These are phyloP conservation scores for Acanthurus tractus DNA, from an alignment of 2,797 vertebrate genomes.

Conservation along the genomic window DNA sequence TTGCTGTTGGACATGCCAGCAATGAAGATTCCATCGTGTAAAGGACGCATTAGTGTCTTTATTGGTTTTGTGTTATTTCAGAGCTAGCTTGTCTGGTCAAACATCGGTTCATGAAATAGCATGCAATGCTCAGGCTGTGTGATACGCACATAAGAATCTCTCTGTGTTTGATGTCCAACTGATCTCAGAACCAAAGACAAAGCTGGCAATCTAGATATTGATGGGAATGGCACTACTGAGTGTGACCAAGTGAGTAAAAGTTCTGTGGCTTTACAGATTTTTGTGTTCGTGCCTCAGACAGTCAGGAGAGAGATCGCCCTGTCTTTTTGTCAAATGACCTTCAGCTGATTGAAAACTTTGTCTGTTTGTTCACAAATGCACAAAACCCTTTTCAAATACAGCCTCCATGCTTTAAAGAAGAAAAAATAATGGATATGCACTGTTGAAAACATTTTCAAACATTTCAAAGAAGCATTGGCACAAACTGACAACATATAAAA, in stretches of 20 bases:
- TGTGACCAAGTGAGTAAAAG: background rate
- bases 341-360: background rate
- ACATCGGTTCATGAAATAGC: background rate
- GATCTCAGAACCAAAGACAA: no score
- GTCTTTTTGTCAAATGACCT: background rate
- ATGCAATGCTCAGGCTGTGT: background rate
- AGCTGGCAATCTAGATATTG: background rate
- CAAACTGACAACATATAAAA: background rate
- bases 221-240: background rate
- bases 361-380: background rate
- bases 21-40: background rate
- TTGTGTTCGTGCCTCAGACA: background rate
- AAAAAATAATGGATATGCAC: background rate
- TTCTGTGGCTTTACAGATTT: background rate
- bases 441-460: background rate
- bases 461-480: background rate
- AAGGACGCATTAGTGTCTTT: background rate
- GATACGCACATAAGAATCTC: background rate
- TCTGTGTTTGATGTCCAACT: background rate
- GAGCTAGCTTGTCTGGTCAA: background rate
- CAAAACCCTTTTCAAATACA: background rate
- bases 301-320: background rate
- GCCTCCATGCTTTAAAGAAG: background rate
- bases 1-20: background rate
- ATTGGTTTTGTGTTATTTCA: no score